These are phyloP conservation scores for Macroglossus sobrinus DNA, from an alignment of 2,113 vertebrate species.

Conservation along the genomic window DNA sequence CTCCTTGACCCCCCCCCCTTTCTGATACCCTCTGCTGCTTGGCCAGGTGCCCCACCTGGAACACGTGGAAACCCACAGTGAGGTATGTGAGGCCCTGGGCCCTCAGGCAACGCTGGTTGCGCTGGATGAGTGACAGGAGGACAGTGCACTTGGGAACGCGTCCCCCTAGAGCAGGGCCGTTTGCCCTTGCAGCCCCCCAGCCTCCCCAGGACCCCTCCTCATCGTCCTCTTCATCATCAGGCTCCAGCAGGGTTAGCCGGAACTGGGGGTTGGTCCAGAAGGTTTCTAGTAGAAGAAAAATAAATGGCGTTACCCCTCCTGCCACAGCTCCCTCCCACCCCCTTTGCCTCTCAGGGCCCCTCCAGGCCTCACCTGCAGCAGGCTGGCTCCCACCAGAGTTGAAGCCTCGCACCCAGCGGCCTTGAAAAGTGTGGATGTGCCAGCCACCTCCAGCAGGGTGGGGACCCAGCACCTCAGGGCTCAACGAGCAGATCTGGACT, in stretches of 20 bases:
- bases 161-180: neutral
- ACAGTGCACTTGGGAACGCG: constrained; percentile 65
- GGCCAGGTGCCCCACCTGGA: constrained; percentile 65
- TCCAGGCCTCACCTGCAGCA: constrained; percentile 46
- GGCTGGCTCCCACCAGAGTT: constrained; percentile 73
- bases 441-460: constrained; percentile 14
- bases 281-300: constrained; percentile 45
- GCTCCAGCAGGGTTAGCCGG: constrained; percentile 70
- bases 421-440: constrained; percentile 71
- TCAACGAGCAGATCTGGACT: constrained; percentile 76
- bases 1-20: neutral
- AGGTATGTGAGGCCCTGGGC: constrained; percentile 74
- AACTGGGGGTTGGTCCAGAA: constrained; percentile 83
- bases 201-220: constrained; percentile 27
- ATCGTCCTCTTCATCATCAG: constrained; percentile 44
- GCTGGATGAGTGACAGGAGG: constrained; percentile 78
- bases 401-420: constrained; percentile 75
- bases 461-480: constrained; percentile 57
- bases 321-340: no score
- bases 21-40: no score
- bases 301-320: neutral
- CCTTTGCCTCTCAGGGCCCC: fast-evolving
- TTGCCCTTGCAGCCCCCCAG: neutral
- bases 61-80: constrained; percentile 74
- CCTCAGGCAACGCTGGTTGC: constrained; percentile 58